Base-by-base conservation (phyloP, 2,797 vertebrate species). In the Sylvia borin region DNA sequence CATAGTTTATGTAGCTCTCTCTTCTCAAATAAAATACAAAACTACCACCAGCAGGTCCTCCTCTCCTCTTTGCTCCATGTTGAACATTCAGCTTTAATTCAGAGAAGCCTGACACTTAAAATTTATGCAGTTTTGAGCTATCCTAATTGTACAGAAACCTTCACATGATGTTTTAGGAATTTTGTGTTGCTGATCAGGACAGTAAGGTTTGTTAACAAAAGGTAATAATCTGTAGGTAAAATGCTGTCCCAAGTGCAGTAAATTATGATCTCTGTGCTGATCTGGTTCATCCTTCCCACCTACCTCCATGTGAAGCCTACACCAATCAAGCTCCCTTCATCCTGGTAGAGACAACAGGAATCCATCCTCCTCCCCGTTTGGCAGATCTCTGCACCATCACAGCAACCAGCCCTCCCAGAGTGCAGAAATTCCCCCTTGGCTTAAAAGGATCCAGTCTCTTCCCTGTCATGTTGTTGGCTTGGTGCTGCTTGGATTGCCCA, bases 21-120 rank as follows among this genome's bases (percentile, higher is more conserved):
- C 97, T 98, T 98, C 98, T 98, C 98, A 98, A 98, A 98, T 98
- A 98, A 98, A 98, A 95, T 95, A 92, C 95, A 97, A 98, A 98
- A 97, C 88, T 95, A 88, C 68, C 78, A 88, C 74, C 61, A 45
- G 29, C 53, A 94, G 29, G 92, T 79, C 43, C 57, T 85, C 13
- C 32, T 92, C 45, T 65, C 48, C 29, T 47, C 92, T 85, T 75
- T 84, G 40, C 73, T 87, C 67, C 2, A 0, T 43, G 32, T 20
- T 86, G 45, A 74, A 48, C 21, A 17, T 43, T 88, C 34, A 67
- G 9, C 22, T 75, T 74, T 80, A 66, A 65, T 74, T 79, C 12
- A 25, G 6, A 34, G 47, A 85, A 42, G 21, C 7, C 31, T 76
- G 27, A 7, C n/a, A 22, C 21, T 73, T 76, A n/a, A 88, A 80